A percentile compares a stretch with the other conserved stretches of the same genome.
Evolutionary conservation across 2,888 invertebrate species (phyloP).

Genomic region (Tenthredo livida): DNA sequence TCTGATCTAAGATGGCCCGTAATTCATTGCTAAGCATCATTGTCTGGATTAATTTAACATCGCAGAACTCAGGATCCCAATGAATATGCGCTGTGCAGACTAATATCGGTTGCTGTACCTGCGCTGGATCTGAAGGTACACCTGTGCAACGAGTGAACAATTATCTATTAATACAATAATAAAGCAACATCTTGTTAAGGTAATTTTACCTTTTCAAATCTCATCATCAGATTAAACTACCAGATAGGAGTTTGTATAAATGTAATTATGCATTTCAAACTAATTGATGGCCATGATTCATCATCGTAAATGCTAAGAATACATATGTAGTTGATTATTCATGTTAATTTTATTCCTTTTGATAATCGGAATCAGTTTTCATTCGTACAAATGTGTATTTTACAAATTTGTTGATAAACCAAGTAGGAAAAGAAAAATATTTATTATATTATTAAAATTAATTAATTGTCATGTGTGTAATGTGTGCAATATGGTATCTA

Average conservation of each 20-base stretch:
- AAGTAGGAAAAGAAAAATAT: background rate
- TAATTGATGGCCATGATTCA: background rate
- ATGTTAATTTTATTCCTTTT: background rate
- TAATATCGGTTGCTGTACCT: constrained; percentile 91
- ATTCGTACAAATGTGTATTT: background rate
- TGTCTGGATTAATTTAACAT: constrained; percentile 99
- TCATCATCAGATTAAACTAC: background rate
- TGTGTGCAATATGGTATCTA: background rate
- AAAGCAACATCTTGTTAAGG: background rate
- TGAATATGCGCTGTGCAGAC: constrained; percentile 99
- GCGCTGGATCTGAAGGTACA: constrained; percentile 87
- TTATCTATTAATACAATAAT: background rate
- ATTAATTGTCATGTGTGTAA: constrained; percentile 20
- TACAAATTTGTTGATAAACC: background rate
- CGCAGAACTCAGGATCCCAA: constrained; percentile 99
- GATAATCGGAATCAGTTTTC: background rate
- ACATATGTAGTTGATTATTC: background rate
- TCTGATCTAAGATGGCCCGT: constrained; percentile 92
- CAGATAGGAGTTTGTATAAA: background rate
- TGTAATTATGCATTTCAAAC: no score
- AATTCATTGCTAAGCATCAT: constrained; percentile 99
- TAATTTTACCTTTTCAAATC: background rate
- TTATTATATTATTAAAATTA: no score
- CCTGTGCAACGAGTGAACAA: constrained; percentile 76
- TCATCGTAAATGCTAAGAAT: background rate